Evolutionary conservation across 2,888 invertebrate species (phyloP), one percentile per base, ranked within the genome.

Genomic region (Chrysina gloriosa): DNA sequence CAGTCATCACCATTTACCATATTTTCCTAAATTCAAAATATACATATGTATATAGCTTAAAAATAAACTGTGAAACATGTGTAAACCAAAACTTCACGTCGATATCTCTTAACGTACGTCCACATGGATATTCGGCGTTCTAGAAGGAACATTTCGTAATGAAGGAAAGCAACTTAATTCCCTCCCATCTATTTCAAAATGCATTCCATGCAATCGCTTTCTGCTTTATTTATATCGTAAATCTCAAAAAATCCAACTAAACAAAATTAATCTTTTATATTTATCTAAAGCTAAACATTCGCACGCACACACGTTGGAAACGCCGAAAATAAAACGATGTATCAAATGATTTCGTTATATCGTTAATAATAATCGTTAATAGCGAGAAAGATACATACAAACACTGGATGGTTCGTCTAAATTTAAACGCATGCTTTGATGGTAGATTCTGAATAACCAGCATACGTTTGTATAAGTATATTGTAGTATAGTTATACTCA

Each of bases 201-300:
- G 19, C 19, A 31, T 52, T 52, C 19, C 14, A 2, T 9, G 7
- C 9, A 14, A 16, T 9, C 19, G 19, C 19, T 29, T 52, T 31
- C 29, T 21, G 52, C 31, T 52, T 52, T 52, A 52, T 52, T 52
- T 52, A 52, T 52, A 52, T 52, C 52, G 31, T 52, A 52, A 52
- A 52, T 52, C 52, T 52, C 19, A 16, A 29, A 52, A 39, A 52
- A 52, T 52, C 52, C 31, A 9, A 19, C 31, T 19, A 52, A 52
- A 52, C 29, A 31, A 52, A 52, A 52, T 52, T 31, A 52, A 52
- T 52, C 52, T 52, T 31, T 52, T 52, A 52, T 31, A 31, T 31
- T 52, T 47, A 47, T 21, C 7, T 47, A 31, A 23, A 29, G 31
- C 52, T 19, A 31, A 52, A 31, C 31, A 31, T 52, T 52, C 6